These are phyloP conservation scores for Ganaspis brasiliensis DNA, from an alignment of 2,888 invertebrate species.

Conservation along the genomic window DNA sequence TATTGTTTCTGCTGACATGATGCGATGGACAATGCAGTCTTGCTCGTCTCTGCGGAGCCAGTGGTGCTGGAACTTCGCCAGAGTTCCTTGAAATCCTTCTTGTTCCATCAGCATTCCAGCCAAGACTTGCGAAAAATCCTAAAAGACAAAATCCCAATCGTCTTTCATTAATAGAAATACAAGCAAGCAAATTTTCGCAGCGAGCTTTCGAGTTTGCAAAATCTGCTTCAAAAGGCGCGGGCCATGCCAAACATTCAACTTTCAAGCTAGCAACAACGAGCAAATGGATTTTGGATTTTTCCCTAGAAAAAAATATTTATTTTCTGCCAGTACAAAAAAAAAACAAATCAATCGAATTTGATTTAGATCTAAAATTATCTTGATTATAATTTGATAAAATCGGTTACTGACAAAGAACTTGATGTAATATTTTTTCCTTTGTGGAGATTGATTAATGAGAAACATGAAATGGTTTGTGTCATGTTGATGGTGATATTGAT, in stretches of 20 bases:
- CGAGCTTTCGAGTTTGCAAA: slow-evolving; percentile 51
- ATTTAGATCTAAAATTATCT: background rate
- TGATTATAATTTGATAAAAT: background rate
- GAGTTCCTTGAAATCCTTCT: slow-evolving; percentile 51
- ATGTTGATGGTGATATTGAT: slow-evolving; percentile 1
- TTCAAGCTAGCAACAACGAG: slow-evolving; percentile 80
- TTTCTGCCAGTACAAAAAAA: slow-evolving; percentile 11
- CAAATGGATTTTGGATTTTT: slow-evolving; percentile 59
- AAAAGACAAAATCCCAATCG: slow-evolving; percentile 64
- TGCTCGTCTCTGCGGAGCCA: slow-evolving; percentile 76
- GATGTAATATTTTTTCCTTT: background rate
- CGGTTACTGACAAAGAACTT: background rate
- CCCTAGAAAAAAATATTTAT: slow-evolving; percentile 1
- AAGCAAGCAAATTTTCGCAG: slow-evolving; percentile 23
- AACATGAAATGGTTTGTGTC: slow-evolving; percentile 15
- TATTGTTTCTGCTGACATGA: slow-evolving; percentile 72
- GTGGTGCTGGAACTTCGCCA: slow-evolving; percentile 73
- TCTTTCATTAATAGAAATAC: slow-evolving; percentile 49
- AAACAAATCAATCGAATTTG: too few relatives aligned
- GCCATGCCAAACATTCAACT: slow-evolving; percentile 79
- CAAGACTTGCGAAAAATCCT: slow-evolving; percentile 76
- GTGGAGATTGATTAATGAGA: background rate
- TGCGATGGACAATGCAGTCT: slow-evolving; percentile 76
- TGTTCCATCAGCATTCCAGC: slow-evolving; percentile 70
- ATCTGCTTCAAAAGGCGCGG: slow-evolving; percentile 70